Base-by-base conservation (phyloP, 2,888 invertebrate genomes). In the Drosophila mercatorum region DNA sequence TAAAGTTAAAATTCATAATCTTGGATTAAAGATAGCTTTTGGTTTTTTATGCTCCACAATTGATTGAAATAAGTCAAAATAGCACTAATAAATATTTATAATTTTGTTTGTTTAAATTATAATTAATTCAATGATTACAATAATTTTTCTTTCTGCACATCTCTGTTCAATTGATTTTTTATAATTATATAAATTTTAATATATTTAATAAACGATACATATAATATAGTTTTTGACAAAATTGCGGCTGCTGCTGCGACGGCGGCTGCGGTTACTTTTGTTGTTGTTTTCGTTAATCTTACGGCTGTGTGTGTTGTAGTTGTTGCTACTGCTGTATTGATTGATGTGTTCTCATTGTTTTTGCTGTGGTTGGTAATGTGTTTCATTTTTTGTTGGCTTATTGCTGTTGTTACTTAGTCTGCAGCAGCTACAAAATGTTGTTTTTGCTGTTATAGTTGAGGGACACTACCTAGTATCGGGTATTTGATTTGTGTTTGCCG, bases 381-480 rank as follows among this genome's bases (percentile, higher is more conserved):
- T 75, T 77, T n/a, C 66, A 71, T 65, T 70, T 76, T 52, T 63
- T 81, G 71, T 78, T 89, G 66, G 64, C 75, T 52, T 68, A 73
- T 83, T 76, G 56, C 66, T 76, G 43, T 41, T 67, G 11, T 59
- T 71, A 47, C 58, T 61, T 66, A 60, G 72, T 61, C 53, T 75
- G 56, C 64, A 68, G 75, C 77, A 77, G 63, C 71, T 52, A 64
- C 60, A 75, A 61, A 55, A 40, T 72, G 26, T 34, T 34, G 31
- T 73, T 79, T 72, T 43, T 22, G 51, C 22, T 62, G 51, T 78
- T 81, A 71, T 66, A 68, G 51, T 68, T 78, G 69, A 52, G 85
- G 91, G 91, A 80, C 93, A 93, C 93, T 93, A 93, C 93, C 93
- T 93, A 93, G 93, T 91, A 90, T 93, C 93, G 75, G 93, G 93